These are phyloP conservation scores for Drosophila kurseongensis DNA, from an alignment of 1,140 invertebrate genomes.

Conservation along the genomic window DNA sequence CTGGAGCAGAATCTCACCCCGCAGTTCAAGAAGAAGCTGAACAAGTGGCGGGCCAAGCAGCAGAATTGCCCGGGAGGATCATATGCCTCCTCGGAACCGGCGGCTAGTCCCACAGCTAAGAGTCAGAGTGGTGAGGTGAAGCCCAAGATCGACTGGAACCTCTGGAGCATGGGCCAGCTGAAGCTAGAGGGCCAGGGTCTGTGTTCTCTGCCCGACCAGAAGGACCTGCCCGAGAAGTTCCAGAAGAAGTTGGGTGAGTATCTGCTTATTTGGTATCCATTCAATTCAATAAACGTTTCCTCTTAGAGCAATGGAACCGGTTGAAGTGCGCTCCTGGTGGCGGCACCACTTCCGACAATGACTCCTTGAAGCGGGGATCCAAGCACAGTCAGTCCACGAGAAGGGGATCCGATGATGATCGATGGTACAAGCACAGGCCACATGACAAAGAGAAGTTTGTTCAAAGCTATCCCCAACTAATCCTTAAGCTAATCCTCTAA, in stretches of 20 bases:
- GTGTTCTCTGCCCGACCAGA: constrained; percentile 85
- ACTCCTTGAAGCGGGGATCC: constrained; percentile 68
- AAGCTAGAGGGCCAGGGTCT: constrained; percentile 84
- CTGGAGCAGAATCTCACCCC: constrained; percentile 89
- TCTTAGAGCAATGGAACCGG: constrained; percentile 88
- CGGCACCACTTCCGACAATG: constrained; percentile 64
- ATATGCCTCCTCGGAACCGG: constrained; percentile 60
- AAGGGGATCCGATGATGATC: constrained; percentile 73
- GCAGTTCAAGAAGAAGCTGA: constrained; percentile 92
- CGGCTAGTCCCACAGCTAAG: constrained; percentile 82
- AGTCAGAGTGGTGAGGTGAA: constrained; percentile 77
- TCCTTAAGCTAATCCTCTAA: not conserved
- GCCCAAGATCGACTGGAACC: constrained; percentile 90
- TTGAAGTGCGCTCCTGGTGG: constrained; percentile 84
- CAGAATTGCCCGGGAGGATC: constrained; percentile 61
- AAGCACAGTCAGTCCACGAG: constrained; percentile 59
- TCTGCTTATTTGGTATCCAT: not conserved
- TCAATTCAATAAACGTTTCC: not conserved
- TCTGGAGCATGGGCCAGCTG: constrained; percentile 86
- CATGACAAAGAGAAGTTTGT: constrained; percentile 80
- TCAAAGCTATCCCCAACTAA: not conserved
- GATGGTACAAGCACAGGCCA: constrained; percentile 73
- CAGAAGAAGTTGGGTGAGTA: constrained; percentile 87
- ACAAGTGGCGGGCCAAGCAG: constrained; percentile 93
- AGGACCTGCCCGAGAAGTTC: constrained; percentile 89